Percentiles rank a stretch among this genome's conserved stretches.
Evolutionary conservation across 1,140 invertebrate species (phyloP).

Genomic region (Adelges cooleyi): DNA sequence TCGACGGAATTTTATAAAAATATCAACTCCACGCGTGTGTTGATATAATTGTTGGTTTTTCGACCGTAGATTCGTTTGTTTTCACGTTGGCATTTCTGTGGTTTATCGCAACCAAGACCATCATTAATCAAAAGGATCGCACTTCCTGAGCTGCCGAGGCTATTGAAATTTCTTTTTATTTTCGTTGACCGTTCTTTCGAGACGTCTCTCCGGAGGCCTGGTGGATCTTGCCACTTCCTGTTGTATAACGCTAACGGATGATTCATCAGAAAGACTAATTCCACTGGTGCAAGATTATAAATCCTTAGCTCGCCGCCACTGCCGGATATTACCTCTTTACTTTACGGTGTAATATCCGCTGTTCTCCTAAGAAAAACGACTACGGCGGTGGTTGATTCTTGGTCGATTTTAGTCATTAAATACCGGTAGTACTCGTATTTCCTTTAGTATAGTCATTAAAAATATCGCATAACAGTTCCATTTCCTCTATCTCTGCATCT

Average conservation of each 20-base stretch:
- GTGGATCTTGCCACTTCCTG: slow-evolving; percentile 21
- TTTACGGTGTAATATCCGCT: slow-evolving; percentile 27
- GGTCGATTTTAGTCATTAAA: slow-evolving; percentile 21
- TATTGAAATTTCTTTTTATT: slow-evolving; percentile 15
- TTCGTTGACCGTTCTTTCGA: slow-evolving; percentile 23
- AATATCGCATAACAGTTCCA: too few species aligned
- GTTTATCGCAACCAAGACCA: too few species aligned
- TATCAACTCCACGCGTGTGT: too few species aligned
- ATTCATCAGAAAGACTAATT: slow-evolving; percentile 27
- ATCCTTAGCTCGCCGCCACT: slow-evolving; percentile 17
- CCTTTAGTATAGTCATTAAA: neutral
- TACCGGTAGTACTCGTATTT: neutral
- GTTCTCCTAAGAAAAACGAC: neutral
- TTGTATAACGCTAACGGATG: neutral
- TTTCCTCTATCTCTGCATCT: too few species aligned
- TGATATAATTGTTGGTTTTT: too few species aligned
- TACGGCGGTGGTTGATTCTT: neutral
- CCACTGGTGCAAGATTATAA: slow-evolving; percentile 20
- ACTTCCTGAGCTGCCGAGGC: neutral
- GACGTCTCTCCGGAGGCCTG: slow-evolving; percentile 13
- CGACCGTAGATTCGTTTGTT: too few species aligned
- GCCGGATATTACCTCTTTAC: slow-evolving; percentile 28
- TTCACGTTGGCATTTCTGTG: too few species aligned
- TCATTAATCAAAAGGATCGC: too few species aligned
- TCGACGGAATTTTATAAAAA: too few species aligned